Base-by-base conservation (phyloP, 2,113 vertebrate genomes). In the Amphilophus citrinellus region DNA sequence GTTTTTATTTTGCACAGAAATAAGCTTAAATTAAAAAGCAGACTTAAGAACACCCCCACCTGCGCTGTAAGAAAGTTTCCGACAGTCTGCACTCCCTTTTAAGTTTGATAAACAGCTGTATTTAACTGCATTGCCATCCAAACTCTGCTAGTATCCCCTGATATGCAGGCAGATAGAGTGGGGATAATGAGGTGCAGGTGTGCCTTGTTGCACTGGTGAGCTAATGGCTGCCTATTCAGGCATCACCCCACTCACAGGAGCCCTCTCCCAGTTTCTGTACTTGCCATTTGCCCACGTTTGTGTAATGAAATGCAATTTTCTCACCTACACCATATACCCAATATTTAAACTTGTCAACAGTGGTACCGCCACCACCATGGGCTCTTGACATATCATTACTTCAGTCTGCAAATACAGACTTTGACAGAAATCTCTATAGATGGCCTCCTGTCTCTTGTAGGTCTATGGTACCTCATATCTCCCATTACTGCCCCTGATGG, bases 261-360 rank as follows among this genome's bases (percentile, higher is more conserved):
- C 77, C 82, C 47, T 47, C 83, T 79, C n/a, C 65, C 57, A 42
- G 47, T 37, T 57, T 65, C 80, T 84, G 47, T 59, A n/a, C n/a
- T 65, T 10, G 39, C 30, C 22, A 76, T 84, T 47, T 76, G 80
- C 56, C 39, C 8, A 24, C 68, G 86, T 84, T 13, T 78, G 76
- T 77, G 61, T 71, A 84, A 90, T 91, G 89, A 87, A 85, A 76
- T 80, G 75, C 66, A 47, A 92, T 90, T 90, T 85, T 76, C 62
- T 57, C 80, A 87, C 79, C 88, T 87, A 87, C 80, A 76, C 61
- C 78, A 77, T 61, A 53, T 39, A 56, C 58, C 20, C 30, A n/a
- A 30, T 44, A 57, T 65, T 88, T 18, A 75, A 88, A 88, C 42
- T 44, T 83, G 85, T 61, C 71, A 62, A 30, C 62, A 42, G 37